A percentile compares a stretch with the other conserved stretches of the same genome.
Evolutionary conservation across 2,888 invertebrate species (phyloP).

Genomic region (Dryobotodes eremita): DNA sequence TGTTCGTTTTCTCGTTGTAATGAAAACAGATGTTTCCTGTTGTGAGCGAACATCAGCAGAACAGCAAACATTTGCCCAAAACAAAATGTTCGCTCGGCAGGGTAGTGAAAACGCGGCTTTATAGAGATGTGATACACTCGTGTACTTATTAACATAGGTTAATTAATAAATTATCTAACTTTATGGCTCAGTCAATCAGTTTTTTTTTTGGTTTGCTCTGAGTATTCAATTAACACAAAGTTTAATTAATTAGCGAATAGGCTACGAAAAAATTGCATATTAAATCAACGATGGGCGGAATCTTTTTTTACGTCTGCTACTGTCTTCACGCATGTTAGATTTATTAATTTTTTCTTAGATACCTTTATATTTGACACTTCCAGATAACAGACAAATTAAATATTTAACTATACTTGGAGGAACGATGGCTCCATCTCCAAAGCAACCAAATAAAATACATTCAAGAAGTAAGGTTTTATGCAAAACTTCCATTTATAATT

Average conservation of each 20-base stretch:
- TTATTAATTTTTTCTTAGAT: background rate
- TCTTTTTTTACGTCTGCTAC: background rate
- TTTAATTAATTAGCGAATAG: constrained; percentile 20
- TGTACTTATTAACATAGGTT: background rate
- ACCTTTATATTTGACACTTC: background rate
- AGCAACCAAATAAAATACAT: constrained; percentile 16
- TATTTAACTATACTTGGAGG: background rate
- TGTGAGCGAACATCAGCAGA: no score
- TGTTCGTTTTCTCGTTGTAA: no score
- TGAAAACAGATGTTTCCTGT: no score
- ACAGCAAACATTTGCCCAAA: no score
- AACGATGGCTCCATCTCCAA: constrained; percentile 1
- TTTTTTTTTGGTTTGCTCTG: background rate
- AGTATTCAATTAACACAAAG: constrained; percentile 23
- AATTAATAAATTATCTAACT: constrained; percentile 24
- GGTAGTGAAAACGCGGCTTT: no score
- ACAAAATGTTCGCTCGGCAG: no score
- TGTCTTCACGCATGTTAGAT: background rate
- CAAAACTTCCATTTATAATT: background rate
- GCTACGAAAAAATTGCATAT: constrained; percentile 1
- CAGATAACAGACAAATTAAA: background rate
- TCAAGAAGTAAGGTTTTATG: background rate
- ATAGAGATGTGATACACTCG: background rate
- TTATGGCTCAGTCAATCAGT: constrained; percentile 13
- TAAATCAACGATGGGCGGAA: background rate